Conservation (phyloP, 1,140 invertebrate genomes). For the Drosophila pachea region DNA sequence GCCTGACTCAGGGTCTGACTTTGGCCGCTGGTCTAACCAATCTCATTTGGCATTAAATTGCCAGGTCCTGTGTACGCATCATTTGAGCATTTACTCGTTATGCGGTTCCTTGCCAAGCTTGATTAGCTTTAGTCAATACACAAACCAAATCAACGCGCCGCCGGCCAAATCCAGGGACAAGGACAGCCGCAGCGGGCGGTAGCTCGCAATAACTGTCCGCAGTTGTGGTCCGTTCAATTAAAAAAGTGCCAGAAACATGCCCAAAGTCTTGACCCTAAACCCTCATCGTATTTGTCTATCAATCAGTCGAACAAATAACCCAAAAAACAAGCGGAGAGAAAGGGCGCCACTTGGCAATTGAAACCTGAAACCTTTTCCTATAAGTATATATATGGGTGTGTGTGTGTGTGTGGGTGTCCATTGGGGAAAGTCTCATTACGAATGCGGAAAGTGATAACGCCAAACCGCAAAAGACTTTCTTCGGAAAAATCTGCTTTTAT, state of each 20-base stretch:
- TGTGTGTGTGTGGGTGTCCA: no score
- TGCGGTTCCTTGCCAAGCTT: conserved; percentile 28
- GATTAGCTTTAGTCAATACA: conserved; percentile 36
- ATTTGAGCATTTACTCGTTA: conserved; percentile 30
- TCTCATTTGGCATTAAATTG: conserved; percentile 20
- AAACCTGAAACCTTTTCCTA: conserved; percentile 52
- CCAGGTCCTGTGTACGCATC: conserved; percentile 27
- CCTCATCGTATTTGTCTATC: conserved; percentile 54
- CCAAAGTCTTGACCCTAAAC: not conserved
- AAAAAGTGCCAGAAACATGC: conserved; percentile 42
- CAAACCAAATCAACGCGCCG: conserved; percentile 7
- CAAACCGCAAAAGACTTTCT: conserved; percentile 17
- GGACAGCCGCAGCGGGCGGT: not conserved
- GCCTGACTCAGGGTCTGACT: no score
- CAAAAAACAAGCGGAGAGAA: conserved; percentile 45
- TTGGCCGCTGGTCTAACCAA: not conserved
- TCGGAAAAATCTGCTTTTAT: conserved; percentile 7
- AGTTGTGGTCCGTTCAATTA: conserved; percentile 42
- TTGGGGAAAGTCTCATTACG: conserved; percentile 50
- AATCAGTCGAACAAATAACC: conserved; percentile 56
- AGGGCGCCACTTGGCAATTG: conserved; percentile 45
- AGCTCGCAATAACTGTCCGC: conserved; percentile 24
- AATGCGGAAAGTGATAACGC: conserved; percentile 40
- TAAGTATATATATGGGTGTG: no score
- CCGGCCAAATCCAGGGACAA: conserved; percentile 6